These are phyloP conservation scores for Euzophera pinguis DNA, from an alignment of 2,888 invertebrate genomes.

Conservation along the genomic window DNA sequence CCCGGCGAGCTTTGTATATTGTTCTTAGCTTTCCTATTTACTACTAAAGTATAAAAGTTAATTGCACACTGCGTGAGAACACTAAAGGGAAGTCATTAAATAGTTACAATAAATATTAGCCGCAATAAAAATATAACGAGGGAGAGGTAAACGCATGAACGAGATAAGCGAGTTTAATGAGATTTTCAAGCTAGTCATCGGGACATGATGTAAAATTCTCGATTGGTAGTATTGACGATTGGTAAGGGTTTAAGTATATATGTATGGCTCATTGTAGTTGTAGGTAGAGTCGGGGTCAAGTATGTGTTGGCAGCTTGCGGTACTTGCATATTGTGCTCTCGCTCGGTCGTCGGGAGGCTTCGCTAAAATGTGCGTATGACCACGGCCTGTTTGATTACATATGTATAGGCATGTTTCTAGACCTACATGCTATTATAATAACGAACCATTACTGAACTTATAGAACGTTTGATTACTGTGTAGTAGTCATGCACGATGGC, in stretches of 20 bases:
- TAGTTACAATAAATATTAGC: constrained; percentile 14
- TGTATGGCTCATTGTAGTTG: neutral
- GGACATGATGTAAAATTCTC: neutral
- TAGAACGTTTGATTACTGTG: no score
- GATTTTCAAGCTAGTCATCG: neutral
- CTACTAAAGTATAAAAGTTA: constrained; percentile 15
- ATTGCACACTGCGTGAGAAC: constrained; percentile 10
- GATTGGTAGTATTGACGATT: constrained; percentile 1
- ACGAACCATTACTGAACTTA: no score
- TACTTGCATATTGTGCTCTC: constrained; percentile 28
- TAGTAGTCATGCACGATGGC: no score
- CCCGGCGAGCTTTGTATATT: constrained; percentile 11
- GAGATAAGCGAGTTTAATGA: constrained; percentile 2
- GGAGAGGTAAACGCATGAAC: constrained; percentile 10
- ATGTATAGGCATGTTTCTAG: neutral
- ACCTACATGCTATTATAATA: neutral
- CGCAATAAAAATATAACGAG: constrained; percentile 15
- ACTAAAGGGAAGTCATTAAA: constrained; percentile 13
- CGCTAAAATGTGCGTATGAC: neutral
- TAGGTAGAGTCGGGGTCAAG: constrained; percentile 19
- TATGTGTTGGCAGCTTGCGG: constrained; percentile 32
- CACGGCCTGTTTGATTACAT: neutral
- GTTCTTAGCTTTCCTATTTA: constrained; percentile 16
- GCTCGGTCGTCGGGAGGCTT: neutral
- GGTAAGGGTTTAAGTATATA: constrained; percentile 22